Conservation (phyloP, 2,113 vertebrate genomes). For the Myotis yumanensis region DNA sequence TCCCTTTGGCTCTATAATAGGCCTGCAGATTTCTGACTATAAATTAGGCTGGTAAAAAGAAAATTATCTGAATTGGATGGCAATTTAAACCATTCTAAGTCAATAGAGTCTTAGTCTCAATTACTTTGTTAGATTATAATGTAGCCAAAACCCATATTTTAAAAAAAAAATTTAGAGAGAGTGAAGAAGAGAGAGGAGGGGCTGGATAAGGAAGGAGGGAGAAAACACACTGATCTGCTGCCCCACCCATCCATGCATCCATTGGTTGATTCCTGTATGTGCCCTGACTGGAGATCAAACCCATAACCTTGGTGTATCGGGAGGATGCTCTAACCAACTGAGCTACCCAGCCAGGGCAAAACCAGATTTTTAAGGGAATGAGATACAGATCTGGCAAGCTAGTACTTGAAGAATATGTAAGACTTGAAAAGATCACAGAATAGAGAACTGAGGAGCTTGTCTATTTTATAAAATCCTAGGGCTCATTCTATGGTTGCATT, state of each 20-base stretch:
- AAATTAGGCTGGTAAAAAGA: neutral
- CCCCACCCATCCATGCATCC: neutral
- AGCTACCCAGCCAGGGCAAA: neutral
- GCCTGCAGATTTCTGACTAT: neutral
- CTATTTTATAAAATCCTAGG: neutral
- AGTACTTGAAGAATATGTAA: neutral
- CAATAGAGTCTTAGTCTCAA: neutral
- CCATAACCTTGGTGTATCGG: neutral
- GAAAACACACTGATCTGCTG: neutral
- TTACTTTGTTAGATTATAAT: constrained; percentile 27
- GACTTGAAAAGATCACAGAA: neutral
- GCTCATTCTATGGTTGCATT: neutral
- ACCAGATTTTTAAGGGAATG: neutral
- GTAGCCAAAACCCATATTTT: neutral
- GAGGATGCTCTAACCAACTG: neutral
- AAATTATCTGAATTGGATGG: neutral
- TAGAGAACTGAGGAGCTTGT: neutral
- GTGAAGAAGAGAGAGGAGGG: too few species aligned
- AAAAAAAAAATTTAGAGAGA: neutral
- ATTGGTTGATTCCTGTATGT: neutral
- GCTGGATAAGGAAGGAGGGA: neutral
- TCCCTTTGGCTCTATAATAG: neutral
- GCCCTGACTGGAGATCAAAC: neutral
- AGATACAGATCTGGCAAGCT: neutral
- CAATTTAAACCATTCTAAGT: constrained; percentile 21